Percentiles rank a stretch among this genome's conserved stretches.
These are phyloP conservation scores for Microplitis mediator DNA, from an alignment of 1,140 invertebrate genomes.

Conservation along the genomic window DNA sequence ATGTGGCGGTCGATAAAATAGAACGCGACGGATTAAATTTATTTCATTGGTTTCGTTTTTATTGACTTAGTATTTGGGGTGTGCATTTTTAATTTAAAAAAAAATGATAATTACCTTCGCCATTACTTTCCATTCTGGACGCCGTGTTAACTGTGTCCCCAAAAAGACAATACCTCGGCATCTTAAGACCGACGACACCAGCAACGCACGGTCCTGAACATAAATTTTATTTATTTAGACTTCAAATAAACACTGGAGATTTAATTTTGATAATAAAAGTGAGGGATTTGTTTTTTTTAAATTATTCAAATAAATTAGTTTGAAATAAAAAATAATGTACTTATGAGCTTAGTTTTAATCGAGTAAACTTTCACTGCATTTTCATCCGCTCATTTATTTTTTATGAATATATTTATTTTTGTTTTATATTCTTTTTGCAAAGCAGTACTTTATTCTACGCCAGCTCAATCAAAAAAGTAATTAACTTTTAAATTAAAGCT, in stretches of 20 bases:
- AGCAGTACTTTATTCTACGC: background rate
- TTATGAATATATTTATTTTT: background rate
- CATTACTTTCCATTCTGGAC: constrained; percentile 93
- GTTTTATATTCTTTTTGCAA: background rate
- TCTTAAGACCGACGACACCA: constrained; percentile 91
- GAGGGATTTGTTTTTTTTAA: too few species aligned
- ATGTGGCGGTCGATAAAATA: too few species aligned
- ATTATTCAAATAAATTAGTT: background rate
- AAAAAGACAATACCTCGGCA: constrained; percentile 92
- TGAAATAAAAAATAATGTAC: background rate
- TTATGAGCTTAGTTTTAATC: background rate
- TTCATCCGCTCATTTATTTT: background rate
- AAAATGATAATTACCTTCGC: constrained; percentile 66
- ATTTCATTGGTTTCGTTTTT: too few species aligned
- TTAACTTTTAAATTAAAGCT: constrained; percentile 36
- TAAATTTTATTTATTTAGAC: background rate
- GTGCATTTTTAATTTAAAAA: background rate
- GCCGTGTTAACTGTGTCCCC: constrained; percentile 95
- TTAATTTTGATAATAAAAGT: too few species aligned
- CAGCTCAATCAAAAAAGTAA: constrained; percentile 38
- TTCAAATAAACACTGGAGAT: too few species aligned
- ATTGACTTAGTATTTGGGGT: background rate
- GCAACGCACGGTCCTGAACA: constrained; percentile 85
- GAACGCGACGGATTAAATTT: too few species aligned
- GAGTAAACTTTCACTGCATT: background rate